Evolutionary conservation across 2,113 vertebrate genomes (phyloP), one percentile per base, ranked within the genome.

Genomic region (Amblyopsis rosae): DNA sequence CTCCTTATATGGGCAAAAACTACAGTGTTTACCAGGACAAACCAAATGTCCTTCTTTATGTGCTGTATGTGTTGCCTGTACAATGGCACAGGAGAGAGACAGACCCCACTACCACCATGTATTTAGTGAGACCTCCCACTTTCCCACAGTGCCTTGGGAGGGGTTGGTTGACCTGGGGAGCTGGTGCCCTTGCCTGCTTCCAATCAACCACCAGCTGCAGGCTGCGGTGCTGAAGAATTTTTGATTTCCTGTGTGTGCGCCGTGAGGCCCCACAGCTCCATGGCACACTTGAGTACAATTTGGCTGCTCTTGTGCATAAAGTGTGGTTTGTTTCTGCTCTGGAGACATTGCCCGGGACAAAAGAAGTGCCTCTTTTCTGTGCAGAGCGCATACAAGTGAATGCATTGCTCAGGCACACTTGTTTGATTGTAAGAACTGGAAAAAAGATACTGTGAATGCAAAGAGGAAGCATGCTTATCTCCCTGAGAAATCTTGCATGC

Each of bases 181-280:
- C 72, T 78, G 73, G 74, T 87, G 81, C 78, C 75, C 64, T 83
- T 58, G 87, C 80, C 90, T 90, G 87, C 88, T 88, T 89, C 81
- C 77, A 86, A 90, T 89, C 86, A 86, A 73, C 82, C 64, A 75
- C 79, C 85, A 87, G 86, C 82, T 89, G 85, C 82, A 79, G 72
- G 84, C 83, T 88, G 82, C 7, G 76, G 82, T 73, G 60, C 73
- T 76, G 74, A 88, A 89, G 77, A 88, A 86, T 87, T 82, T 86
- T 86, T 86, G 74, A 90, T 88, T 87, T 88, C 86, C 85, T 88
- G n/a, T n/a, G n/a, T n/a, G n/a, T 50, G 57, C 59, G 3, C 55
- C 47, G 12, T 50, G 67, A 75, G 72, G 81, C 67, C 60, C 67
- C 46, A 74, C 50, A 41, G 59, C 64, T 72, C 65, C 60, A 79